phyloP scores from a whole-genome alignment of 2,888 invertebrate genomes.

The Nymphalis urticae region DNA sequence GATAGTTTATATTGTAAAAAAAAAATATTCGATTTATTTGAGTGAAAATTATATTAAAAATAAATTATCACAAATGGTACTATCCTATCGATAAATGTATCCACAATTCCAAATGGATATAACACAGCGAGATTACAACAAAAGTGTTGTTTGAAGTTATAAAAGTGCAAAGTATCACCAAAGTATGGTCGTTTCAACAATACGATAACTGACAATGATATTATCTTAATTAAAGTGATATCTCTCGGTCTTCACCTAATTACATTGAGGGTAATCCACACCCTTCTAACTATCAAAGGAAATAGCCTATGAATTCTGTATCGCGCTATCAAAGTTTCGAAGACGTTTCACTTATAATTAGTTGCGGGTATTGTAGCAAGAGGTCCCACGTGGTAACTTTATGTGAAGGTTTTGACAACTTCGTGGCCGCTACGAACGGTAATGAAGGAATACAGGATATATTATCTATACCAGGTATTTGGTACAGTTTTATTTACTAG shows the following conservation, averaged over 20 bases:
- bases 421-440: background rate
- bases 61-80: too few relatives aligned
- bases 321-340: constrained; percentile 35
- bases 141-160: too few relatives aligned
- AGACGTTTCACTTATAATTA: constrained; percentile 31
- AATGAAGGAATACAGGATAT: background rate
- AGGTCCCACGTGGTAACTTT: constrained; percentile 25
- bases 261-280: constrained; percentile 22
- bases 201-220: constrained; percentile 7
- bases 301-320: constrained; percentile 38
- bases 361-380: constrained; percentile 24
- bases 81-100: too few relatives aligned
- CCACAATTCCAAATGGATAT: too few relatives aligned
- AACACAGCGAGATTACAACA: too few relatives aligned
- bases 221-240: constrained; percentile 22
- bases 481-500: background rate
- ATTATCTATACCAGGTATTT: background rate
- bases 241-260: constrained; percentile 13
- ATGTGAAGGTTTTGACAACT: constrained; percentile 12
- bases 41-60: too few relatives aligned
- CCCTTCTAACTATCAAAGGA: constrained; percentile 18
- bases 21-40: too few relatives aligned
- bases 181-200: background rate
- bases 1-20: too few relatives aligned
- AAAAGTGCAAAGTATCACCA: too few relatives aligned